Percentiles rank a stretch among this genome's conserved stretches.
These are phyloP conservation scores for Drosophila virilis DNA, from an alignment of 1,140 invertebrate genomes.

Conservation along the genomic window DNA sequence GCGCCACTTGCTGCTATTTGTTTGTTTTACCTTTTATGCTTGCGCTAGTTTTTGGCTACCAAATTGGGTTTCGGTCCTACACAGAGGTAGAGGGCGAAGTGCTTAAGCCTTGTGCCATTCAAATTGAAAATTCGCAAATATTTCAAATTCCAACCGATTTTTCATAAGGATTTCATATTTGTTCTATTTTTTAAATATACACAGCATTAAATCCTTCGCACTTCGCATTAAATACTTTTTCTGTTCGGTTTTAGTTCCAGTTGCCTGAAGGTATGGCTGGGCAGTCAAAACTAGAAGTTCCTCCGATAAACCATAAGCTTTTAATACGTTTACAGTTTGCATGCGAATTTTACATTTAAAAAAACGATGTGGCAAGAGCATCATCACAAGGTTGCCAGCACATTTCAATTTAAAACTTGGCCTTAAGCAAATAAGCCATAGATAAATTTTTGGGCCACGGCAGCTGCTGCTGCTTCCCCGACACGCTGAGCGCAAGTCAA, in stretches of 20 bases:
- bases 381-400: slow-evolving; percentile 36
- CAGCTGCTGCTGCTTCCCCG: too few species aligned
- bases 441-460: not conserved
- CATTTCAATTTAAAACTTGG: slow-evolving; percentile 72
- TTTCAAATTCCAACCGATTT: not conserved
- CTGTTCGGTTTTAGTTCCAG: not conserved
- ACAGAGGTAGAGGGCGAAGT: not conserved
- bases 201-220: not conserved
- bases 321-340: slow-evolving; percentile 67
- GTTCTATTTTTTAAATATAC: not conserved
- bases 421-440: slow-evolving; percentile 67
- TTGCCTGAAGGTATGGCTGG: not conserved
- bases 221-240: not conserved
- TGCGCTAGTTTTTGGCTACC: slow-evolving; percentile 32
- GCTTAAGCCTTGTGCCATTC: not conserved
- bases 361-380: not conserved
- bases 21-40: slow-evolving; percentile 9
- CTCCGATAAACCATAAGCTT: slow-evolving; percentile 33
- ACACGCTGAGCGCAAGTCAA: slow-evolving; percentile 24
- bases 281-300: not conserved
- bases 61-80: slow-evolving; percentile 8
- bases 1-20: slow-evolving; percentile 16
- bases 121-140: not conserved
- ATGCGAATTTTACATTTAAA: slow-evolving; percentile 52
- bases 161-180: not conserved